These are phyloP conservation scores for Pyrocoelia pectoralis DNA, from an alignment of 2,888 invertebrate genomes.

Conservation along the genomic window DNA sequence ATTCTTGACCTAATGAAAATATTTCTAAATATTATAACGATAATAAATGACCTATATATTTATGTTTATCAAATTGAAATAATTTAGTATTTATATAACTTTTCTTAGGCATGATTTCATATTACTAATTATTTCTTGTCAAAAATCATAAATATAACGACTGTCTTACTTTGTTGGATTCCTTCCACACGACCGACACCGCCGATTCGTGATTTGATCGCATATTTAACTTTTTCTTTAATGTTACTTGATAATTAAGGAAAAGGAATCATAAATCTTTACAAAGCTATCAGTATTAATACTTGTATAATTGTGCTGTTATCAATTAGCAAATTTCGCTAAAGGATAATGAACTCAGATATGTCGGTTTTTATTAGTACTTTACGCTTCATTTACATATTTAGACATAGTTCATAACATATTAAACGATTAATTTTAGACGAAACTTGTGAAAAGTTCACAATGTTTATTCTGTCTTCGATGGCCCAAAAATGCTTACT, in stretches of 20 bases:
- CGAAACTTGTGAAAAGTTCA: too few species aligned
- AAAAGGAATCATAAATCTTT: too few species aligned
- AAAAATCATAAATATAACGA: not conserved
- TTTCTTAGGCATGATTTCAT: not conserved
- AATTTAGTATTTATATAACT: not conserved
- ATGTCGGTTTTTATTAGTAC: too few species aligned
- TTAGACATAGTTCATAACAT: too few species aligned
- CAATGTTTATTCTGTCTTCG: too few species aligned
- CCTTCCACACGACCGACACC: not conserved
- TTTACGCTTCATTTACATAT: too few species aligned
- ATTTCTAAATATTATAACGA: constrained; percentile 1
- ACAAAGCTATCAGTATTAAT: too few species aligned
- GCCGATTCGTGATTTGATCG: not conserved
- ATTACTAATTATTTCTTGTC: not conserved
- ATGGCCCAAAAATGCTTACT: too few species aligned
- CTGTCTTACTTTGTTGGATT: not conserved
- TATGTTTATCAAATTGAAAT: not conserved
- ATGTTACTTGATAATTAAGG: not conserved
- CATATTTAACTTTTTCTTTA: not conserved
- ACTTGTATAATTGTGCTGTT: too few species aligned
- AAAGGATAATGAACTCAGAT: too few species aligned
- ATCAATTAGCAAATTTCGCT: too few species aligned
- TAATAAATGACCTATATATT: constrained; percentile 3
- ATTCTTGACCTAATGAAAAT: not conserved
- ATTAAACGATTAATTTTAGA: too few species aligned